These are phyloP conservation scores for Drosophila carrolli DNA, from an alignment of 1,140 invertebrate genomes.

Conservation along the genomic window DNA sequence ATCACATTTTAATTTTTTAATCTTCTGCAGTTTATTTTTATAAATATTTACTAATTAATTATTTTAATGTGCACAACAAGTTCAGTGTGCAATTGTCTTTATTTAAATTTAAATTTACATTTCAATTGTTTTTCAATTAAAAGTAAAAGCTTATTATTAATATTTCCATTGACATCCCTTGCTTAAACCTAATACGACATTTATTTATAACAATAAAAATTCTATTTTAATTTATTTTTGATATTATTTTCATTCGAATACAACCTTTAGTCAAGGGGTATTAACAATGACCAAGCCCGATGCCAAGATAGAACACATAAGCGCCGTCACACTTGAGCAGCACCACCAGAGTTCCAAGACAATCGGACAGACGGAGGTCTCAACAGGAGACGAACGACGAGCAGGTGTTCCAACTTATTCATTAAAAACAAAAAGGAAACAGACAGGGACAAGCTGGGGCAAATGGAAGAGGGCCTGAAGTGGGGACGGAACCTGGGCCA, in stretches of 20 bases:
- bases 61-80: too few relatives aligned
- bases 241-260: neutral
- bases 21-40: too few relatives aligned
- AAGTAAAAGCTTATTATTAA: too few relatives aligned
- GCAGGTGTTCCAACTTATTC: slow-evolving; percentile 80
- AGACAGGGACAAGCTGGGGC: slow-evolving; percentile 41
- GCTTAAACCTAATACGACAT: too few relatives aligned
- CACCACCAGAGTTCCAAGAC: slow-evolving; percentile 34
- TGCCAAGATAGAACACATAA: slow-evolving; percentile 70
- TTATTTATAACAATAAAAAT: neutral
- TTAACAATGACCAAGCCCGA: slow-evolving; percentile 50
- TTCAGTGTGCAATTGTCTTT: too few relatives aligned
- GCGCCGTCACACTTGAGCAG: slow-evolving; percentile 62
- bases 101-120: too few relatives aligned
- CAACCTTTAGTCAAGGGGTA: slow-evolving; percentile 18
- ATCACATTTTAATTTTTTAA: too few relatives aligned
- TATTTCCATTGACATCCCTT: too few relatives aligned
- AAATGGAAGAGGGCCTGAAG: slow-evolving; percentile 1
- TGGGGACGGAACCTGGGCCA: slow-evolving; percentile 33
- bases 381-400: slow-evolving; percentile 58
- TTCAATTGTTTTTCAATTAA: too few relatives aligned
- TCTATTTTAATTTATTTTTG: neutral
- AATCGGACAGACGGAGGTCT: slow-evolving; percentile 35
- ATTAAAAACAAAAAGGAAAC: slow-evolving; percentile 77
- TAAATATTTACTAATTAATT: too few relatives aligned